A percentile compares a stretch with the other conserved stretches of the same genome.
These are phyloP conservation scores for Peromyscus leucopus DNA, from an alignment of 2,113 vertebrate species.

Conservation along the genomic window DNA sequence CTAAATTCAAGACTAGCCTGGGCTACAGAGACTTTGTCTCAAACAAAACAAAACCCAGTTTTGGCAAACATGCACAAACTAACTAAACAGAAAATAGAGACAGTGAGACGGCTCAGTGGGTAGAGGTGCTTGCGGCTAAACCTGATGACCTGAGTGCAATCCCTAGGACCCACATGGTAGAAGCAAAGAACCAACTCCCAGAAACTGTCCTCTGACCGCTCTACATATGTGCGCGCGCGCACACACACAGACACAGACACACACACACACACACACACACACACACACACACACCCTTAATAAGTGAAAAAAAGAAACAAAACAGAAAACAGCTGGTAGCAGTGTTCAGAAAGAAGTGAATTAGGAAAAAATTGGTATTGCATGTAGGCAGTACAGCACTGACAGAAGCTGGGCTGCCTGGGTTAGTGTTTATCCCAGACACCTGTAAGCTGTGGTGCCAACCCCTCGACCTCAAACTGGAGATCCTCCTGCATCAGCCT, in stretches of 20 bases:
- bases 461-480: not conserved
- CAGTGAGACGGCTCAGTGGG: not conserved
- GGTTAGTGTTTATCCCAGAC: conserved; percentile 10
- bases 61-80: conserved; percentile 35
- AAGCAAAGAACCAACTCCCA: not conserved
- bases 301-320: not conserved
- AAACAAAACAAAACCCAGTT: not conserved
- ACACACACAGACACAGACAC: not conserved
- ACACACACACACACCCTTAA: not conserved
- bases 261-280: too few relatives aligned
- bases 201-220: not conserved
- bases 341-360: not conserved
- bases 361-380: not conserved
- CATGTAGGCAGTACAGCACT: not conserved
- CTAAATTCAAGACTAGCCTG: not conserved
- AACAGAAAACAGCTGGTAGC: not conserved
- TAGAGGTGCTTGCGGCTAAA: not conserved
- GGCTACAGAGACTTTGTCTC: not conserved
- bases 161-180: not conserved
- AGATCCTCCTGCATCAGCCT: not conserved
- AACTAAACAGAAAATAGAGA: not conserved
- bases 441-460: not conserved
- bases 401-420: not conserved
- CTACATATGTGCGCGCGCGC: not conserved
- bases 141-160: not conserved